Percentiles rank a stretch among this genome's conserved stretches.
phyloP scores from a whole-genome alignment of 2,113 vertebrate genomes.

The Genyomyrus donnyi region DNA sequence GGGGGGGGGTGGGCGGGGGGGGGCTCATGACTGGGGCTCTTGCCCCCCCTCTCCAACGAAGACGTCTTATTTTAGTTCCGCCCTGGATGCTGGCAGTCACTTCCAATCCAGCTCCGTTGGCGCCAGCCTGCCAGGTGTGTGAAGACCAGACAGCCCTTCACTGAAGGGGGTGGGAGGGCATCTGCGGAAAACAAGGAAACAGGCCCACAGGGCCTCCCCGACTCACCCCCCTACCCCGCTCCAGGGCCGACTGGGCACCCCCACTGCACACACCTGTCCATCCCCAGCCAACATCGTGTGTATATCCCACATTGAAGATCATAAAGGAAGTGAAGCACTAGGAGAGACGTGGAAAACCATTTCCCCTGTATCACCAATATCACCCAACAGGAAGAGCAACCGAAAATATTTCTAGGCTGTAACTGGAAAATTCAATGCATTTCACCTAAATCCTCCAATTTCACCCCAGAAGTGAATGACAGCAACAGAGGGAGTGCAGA shows the following conservation, averaged over 20 bases:
- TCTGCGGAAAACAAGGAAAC: background rate
- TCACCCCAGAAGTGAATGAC: background rate
- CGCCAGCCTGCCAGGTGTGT: slow-evolving; percentile 15
- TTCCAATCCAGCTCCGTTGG: slow-evolving; percentile 9
- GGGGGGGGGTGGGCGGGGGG: no score
- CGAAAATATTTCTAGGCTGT: slow-evolving; percentile 52
- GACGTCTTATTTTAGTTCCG: slow-evolving; percentile 21
- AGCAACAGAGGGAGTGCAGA: slow-evolving; percentile 13
- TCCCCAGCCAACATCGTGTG: background rate
- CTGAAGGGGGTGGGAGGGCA: background rate
- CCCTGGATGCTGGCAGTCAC: slow-evolving; percentile 18
- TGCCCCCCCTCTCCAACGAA: slow-evolving; percentile 8
- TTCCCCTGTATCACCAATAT: background rate
- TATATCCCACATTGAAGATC: background rate
- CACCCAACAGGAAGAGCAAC: slow-evolving; percentile 31
- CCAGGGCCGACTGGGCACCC: background rate
- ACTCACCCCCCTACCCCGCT: background rate
- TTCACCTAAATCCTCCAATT: slow-evolving; percentile 64
- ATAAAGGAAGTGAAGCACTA: background rate
- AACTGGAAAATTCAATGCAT: slow-evolving; percentile 26
- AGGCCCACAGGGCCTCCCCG: background rate
- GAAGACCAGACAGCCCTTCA: background rate
- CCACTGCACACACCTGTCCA: background rate
- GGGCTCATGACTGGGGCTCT: slow-evolving; percentile 16
- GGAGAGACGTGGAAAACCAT: background rate